Percentiles rank a stretch among this genome's conserved stretches.
phyloP scores from a whole-genome alignment of 2,888 invertebrate genomes.

The Leucophenga maculata region DNA sequence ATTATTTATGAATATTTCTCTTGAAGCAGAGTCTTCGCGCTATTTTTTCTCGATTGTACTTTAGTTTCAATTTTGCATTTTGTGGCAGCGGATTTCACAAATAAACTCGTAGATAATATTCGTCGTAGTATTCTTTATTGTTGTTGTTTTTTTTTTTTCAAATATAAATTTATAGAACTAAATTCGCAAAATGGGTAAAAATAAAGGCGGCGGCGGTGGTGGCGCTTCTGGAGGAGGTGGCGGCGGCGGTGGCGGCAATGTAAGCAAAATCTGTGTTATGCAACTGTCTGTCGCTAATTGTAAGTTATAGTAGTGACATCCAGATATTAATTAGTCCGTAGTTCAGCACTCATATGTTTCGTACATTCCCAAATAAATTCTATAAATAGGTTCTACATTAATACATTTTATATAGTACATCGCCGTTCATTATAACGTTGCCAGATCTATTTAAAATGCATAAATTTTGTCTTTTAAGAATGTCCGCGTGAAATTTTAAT shows the following conservation, averaged over 20 bases:
- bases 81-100: constrained; percentile 36
- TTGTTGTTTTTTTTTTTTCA: not conserved
- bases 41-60: constrained; percentile 40
- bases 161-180: not conserved
- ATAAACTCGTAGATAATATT: not conserved
- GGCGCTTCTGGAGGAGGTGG: constrained; percentile 47
- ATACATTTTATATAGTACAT: too few relatives aligned
- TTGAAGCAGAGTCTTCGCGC: constrained; percentile 23
- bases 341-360: not conserved
- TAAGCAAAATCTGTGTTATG: constrained; percentile 70
- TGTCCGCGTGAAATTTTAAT: too few relatives aligned
- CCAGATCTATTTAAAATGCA: too few relatives aligned
- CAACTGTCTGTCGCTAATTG: constrained; percentile 55
- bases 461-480: too few relatives aligned
- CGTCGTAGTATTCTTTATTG: not conserved
- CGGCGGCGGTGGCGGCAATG: constrained; percentile 65
- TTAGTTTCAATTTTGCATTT: constrained; percentile 53
- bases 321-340: not conserved
- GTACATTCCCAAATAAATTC: not conserved
- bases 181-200: constrained; percentile 62
- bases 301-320: constrained; percentile 44
- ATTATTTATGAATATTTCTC: constrained; percentile 51
- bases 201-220: constrained; percentile 62
- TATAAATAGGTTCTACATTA: not conserved
- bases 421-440: too few relatives aligned